Base-by-base conservation (phyloP, 2,797 vertebrate species). In the Sebastes itinus region DNA sequence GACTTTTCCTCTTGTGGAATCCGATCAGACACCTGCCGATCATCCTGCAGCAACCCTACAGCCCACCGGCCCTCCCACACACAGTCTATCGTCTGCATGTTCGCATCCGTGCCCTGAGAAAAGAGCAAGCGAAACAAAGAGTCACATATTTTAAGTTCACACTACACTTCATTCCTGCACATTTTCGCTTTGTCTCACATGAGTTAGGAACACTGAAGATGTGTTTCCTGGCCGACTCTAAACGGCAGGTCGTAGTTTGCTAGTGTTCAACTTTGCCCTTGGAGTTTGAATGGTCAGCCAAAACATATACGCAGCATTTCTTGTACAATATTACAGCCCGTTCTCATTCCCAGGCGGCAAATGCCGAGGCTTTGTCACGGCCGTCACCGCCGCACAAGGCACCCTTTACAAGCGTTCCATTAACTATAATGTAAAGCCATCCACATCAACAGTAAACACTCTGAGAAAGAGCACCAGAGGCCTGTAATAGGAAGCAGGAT, bases 21-120 rank as follows among this genome's bases (percentile, higher is more conserved):
- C 74, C 67, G 71, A 72, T 63, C 61, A 72, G 64, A 74, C 74
- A 72, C 25, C 77, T 82, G 81, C 11, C 83, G 62, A 16, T 87
- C 78, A 81, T 76, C 58, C 52, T 59, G 79, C 35, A n/a, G 74
- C 33, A 35, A 56, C 18, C 5, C 18, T 7, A 25, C 20, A 63
- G 64, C 72, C 71, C 25, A 14, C 13, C 3, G 27, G 13, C 23
- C 38, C 52, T 7, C 72, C 25, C 30, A 23, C 28, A 42, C 28
- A 13, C 32, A 22, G 2, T 27, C 32, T 28, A 8, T 7, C 65
- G 32, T 70, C 13, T 11, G 7, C 27, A 2, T 25, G 59, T 72
- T 77, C 49, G n/a, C 61, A 18, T 25, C 58, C 49, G 0, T n/a
- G 8, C 27, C 64, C 22, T 10, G 59, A 18, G 7, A 42, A 42